These are phyloP conservation scores for Menidia menidia DNA, from an alignment of 2,797 vertebrate genomes.

Conservation along the genomic window DNA sequence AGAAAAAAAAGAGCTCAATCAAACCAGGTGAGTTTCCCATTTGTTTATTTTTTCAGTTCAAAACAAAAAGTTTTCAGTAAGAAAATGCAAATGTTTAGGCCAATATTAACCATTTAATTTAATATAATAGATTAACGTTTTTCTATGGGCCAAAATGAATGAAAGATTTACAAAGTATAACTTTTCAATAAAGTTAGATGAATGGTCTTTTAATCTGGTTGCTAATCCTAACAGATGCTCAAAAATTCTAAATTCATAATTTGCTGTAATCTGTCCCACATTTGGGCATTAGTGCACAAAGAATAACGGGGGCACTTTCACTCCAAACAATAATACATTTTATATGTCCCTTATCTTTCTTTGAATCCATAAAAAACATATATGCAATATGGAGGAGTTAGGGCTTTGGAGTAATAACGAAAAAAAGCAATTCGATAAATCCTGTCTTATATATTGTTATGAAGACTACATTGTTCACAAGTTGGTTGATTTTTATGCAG, in stretches of 20 bases:
- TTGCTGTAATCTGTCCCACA: slow-evolving; percentile 34
- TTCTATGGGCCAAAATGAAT: not conserved
- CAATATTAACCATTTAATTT: not conserved
- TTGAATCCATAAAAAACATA: not conserved
- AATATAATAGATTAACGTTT: not conserved
- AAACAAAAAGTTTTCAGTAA: not conserved
- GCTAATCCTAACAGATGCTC: slow-evolving; percentile 1
- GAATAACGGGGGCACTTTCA: slow-evolving; percentile 34
- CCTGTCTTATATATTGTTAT: slow-evolving; percentile 11
- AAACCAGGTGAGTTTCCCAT: slow-evolving; percentile 64
- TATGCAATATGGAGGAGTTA: no score
- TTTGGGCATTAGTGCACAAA: slow-evolving; percentile 50
- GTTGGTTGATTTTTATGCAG: slow-evolving; percentile 71
- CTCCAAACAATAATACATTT: slow-evolving; percentile 36
- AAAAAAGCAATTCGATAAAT: not conserved
- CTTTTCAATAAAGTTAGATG: not conserved
- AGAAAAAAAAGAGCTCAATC: slow-evolving; percentile 15
- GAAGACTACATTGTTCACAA: slow-evolving; percentile 34
- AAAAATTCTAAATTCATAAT: slow-evolving; percentile 28
- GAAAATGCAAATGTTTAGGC: not conserved
- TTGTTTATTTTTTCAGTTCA: not conserved
- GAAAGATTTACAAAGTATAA: not conserved
- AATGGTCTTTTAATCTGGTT: not conserved
- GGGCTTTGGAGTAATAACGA: no score
- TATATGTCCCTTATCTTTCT: not conserved